Base-by-base conservation (phyloP, 1,140 invertebrate species). In the Neodiprion lecontei region DNA sequence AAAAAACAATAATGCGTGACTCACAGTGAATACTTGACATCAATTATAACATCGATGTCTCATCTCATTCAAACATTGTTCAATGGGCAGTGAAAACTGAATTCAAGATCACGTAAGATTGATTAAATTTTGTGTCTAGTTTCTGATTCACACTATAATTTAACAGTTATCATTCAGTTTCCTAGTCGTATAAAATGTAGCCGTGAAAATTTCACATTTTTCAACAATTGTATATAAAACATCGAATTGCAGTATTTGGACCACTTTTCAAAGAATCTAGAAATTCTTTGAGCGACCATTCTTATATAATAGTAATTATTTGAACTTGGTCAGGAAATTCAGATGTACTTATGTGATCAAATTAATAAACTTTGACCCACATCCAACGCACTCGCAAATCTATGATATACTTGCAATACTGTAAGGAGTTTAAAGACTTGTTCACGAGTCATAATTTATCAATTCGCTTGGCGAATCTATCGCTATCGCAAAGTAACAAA, bases 321-420 rank as follows among this genome's bases (percentile, higher is more conserved):
- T 14, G 53, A 61, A 61, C 53, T 61, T 61, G 11, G 53, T 61
- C 53, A 9, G 11, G 11, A 8, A 61, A 14, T 12, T 17, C 11
- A 61, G n/a, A 0, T 14, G 53, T 61, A 8, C 53, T 61, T 17
- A 7, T 14, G n/a, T 17, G 5, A 61, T 40, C 53, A 61, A 17
- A 14, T 61, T 61, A 61, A 61, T 61, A 61, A 61, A 61, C n/a
- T 17, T 14, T 61, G 53, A 61, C 53, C 53, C 53, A 61, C n/a
- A 61, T 61, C 53, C 53, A 8, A 61, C 53, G 9, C 8, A 17
- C 9, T 61, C 53, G 53, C n/a, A 61, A 61, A 61, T 61, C n/a
- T 61, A 61, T 61, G 53, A 61, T 61, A 61, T 61, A 61, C 53
- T 61, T 61, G 11, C 53, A 61, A 61, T 61, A 61, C 53, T 61